These are phyloP conservation scores for Amblyornis subalaris DNA, from an alignment of 2,113 vertebrate genomes.

Conservation along the genomic window DNA sequence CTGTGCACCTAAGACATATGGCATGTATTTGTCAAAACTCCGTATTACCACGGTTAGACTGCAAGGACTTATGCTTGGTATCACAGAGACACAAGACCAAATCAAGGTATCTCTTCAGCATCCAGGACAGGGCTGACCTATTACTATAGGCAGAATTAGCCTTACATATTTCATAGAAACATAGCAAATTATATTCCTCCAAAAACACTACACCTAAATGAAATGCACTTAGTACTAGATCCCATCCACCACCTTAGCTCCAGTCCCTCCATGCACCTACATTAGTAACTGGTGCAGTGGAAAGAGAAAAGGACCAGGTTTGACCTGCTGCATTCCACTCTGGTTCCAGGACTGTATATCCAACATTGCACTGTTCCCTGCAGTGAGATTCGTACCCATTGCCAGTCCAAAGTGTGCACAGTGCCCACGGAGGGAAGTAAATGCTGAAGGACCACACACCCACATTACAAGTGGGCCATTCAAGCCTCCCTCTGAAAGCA, in stretches of 20 bases:
- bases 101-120: neutral
- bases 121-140: neutral
- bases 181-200: neutral
- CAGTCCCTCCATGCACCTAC: neutral
- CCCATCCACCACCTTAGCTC: neutral
- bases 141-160: neutral
- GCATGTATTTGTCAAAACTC: neutral
- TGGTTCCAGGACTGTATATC: neutral
- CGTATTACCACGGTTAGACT: neutral
- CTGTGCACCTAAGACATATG: neutral
- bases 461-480: neutral
- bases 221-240: neutral
- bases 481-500: neutral
- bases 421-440: neutral
- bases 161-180: neutral
- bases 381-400: neutral
- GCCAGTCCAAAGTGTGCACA: accelerated
- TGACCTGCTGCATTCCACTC: neutral
- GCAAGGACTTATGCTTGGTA: neutral
- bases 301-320: no score
- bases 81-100: neutral
- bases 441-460: neutral
- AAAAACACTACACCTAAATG: neutral
- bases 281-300: neutral
- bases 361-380: neutral